Conservation (phyloP, 2,797 vertebrate genomes). For the Tapera naevia region DNA sequence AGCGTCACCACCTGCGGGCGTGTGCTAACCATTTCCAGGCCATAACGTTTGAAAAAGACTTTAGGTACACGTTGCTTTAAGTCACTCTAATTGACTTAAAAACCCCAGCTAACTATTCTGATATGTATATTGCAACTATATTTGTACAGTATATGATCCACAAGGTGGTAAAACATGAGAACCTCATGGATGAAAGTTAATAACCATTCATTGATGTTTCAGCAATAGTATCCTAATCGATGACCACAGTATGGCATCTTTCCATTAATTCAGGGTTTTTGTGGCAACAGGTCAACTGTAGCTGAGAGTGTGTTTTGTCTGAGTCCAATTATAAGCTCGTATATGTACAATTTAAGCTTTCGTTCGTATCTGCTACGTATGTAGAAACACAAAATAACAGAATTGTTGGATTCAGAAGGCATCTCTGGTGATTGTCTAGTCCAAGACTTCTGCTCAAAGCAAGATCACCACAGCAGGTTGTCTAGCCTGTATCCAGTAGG, state of each 20-base stretch:
- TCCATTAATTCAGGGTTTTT: not conserved
- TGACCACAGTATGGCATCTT: not conserved
- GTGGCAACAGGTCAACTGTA: not conserved
- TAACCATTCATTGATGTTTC: not conserved
- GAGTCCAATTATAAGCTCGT: not conserved
- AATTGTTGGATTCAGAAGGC: not conserved
- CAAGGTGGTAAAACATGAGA: not conserved
- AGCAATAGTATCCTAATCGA: not conserved
- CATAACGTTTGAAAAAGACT: conserved; percentile 26
- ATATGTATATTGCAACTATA: not conserved
- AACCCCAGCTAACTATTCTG: not conserved
- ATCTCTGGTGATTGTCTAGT: not conserved
- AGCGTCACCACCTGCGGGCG: conserved; percentile 41
- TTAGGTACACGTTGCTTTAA: conserved; percentile 73
- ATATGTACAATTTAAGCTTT: not conserved
- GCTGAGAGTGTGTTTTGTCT: not conserved
- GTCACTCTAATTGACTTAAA: not conserved
- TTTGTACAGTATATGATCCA: not conserved
- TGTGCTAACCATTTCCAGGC: conserved; percentile 35
- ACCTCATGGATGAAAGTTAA: not conserved
- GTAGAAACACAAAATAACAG: not conserved
- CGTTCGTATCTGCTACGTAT: not conserved
- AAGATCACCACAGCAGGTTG: not conserved
- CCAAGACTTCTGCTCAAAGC: not conserved
- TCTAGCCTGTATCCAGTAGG: not conserved